Evolutionary conservation across 2,888 invertebrate genomes (phyloP).

Genomic region (Platynereis dumerilii): DNA sequence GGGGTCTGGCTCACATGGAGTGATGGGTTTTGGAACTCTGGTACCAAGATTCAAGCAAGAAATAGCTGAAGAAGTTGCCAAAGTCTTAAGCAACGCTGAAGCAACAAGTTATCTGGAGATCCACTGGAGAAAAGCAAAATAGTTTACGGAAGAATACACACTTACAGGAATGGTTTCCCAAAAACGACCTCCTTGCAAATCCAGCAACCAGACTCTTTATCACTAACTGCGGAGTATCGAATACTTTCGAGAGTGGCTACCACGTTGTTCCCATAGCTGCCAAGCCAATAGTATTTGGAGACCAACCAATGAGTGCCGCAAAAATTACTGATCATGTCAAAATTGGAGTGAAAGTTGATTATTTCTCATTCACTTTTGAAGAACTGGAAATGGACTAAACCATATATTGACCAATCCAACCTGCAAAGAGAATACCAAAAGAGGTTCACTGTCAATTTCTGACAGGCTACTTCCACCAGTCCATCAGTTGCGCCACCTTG

Average conservation of each 20-base stretch:
- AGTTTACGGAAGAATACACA: constrained; percentile 10
- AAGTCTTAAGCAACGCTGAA: constrained; percentile 12
- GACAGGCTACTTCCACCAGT: constrained; percentile 4
- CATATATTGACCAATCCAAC: constrained; percentile 5
- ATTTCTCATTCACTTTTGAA: not conserved
- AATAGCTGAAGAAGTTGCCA: constrained; percentile 9
- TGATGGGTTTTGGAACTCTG: constrained; percentile 21
- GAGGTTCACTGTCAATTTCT: constrained; percentile 10
- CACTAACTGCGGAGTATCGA: constrained; percentile 21
- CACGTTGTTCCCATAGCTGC: constrained; percentile 19
- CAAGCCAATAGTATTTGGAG: constrained; percentile 15
- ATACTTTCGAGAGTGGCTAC: constrained; percentile 15
- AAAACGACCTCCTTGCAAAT: constrained; percentile 18
- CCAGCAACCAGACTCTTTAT: constrained; percentile 19
- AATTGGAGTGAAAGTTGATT: constrained; percentile 10
- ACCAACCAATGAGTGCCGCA: constrained; percentile 11
- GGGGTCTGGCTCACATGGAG: constrained; percentile 20
- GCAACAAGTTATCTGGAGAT: constrained; percentile 22
- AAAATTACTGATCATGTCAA: constrained; percentile 5
- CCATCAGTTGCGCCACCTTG: not conserved
- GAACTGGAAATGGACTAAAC: not conserved
- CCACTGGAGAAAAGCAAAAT: constrained; percentile 3
- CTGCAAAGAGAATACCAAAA: constrained; percentile 14
- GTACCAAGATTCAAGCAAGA: constrained; percentile 4
- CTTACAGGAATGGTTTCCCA: constrained; percentile 17